These are phyloP conservation scores for Chymomyza caudatula DNA, from an alignment of 2,888 invertebrate species.

Conservation along the genomic window DNA sequence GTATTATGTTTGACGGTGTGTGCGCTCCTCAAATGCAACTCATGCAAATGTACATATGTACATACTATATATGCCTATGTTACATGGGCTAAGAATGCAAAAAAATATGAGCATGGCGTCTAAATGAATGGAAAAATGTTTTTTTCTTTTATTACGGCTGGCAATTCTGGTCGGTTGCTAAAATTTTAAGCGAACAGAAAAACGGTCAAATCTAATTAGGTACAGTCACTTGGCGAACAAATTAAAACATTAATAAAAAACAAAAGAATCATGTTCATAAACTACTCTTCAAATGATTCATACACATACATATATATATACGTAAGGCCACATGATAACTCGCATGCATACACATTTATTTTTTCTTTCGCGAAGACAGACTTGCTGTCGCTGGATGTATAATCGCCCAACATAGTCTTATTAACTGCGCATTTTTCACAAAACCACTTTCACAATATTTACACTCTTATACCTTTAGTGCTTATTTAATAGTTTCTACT, in stretches of 20 bases:
- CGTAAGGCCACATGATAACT: not conserved
- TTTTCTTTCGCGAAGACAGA: not conserved
- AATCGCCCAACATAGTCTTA: too few relatives aligned
- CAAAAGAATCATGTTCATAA: not conserved
- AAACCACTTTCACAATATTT: too few relatives aligned
- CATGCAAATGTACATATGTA: conserved; percentile 7
- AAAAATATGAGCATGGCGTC: conserved; percentile 1
- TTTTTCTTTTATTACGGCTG: not conserved
- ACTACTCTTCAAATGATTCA: not conserved
- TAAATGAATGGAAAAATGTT: conserved; percentile 3
- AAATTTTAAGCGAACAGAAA: too few relatives aligned
- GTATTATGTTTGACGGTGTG: not conserved
- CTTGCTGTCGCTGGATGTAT: not conserved
- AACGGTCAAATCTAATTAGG: not conserved
- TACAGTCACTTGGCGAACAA: not conserved
- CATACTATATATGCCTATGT: conserved; percentile 14
- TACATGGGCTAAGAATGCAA: conserved; percentile 1
- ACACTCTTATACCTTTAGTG: not conserved
- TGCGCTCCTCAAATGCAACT: not conserved
- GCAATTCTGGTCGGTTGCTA: too few relatives aligned
- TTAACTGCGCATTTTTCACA: not conserved
- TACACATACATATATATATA: too few relatives aligned
- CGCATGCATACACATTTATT: too few relatives aligned
- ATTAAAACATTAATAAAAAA: not conserved
- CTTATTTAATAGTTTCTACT: conserved; percentile 53